Conservation (phyloP, 2,888 invertebrate species). For the Eurytoma adleriae region DNA sequence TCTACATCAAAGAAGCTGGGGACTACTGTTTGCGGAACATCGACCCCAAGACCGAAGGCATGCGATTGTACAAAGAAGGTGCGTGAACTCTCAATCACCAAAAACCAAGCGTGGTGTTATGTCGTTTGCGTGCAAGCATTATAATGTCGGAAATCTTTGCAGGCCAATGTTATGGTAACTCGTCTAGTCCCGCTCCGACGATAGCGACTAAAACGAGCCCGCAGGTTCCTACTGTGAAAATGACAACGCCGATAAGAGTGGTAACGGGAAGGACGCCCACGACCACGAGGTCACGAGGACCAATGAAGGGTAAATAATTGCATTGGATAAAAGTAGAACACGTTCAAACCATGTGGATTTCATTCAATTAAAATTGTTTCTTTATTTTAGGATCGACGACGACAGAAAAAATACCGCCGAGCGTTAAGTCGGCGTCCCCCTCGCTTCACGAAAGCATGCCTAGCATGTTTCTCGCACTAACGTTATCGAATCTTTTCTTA, state of each 20-base stretch:
- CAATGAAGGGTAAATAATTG: slow-evolving; percentile 39
- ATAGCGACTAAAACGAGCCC: slow-evolving; percentile 67
- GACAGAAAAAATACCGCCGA: slow-evolving; percentile 40
- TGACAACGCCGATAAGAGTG: slow-evolving; percentile 54
- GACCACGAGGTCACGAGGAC: slow-evolving; percentile 36
- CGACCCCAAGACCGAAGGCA: slow-evolving; percentile 80
- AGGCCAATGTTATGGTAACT: slow-evolving; percentile 74
- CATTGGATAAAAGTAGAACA: not conserved
- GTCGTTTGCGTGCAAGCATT: not conserved
- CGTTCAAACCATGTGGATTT: no score
- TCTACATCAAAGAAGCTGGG: slow-evolving; percentile 83
- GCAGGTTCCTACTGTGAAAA: slow-evolving; percentile 69
- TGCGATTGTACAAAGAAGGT: slow-evolving; percentile 80
- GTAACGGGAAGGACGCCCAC: slow-evolving; percentile 31
- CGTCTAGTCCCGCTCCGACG: slow-evolving; percentile 74
- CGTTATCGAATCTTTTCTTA: not conserved
- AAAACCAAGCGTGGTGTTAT: not conserved
- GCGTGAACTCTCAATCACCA: slow-evolving; percentile 54
- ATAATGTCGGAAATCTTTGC: slow-evolving; percentile 32
- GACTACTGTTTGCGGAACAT: slow-evolving; percentile 81
- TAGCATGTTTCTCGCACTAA: not conserved
- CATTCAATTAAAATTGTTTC: not conserved
- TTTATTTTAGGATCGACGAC: slow-evolving; percentile 46
- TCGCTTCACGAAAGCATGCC: not conserved
- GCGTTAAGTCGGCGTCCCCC: slow-evolving; percentile 37